Evolutionary conservation across 2,113 vertebrate species (phyloP), one percentile per base, ranked within the genome.

Genomic region (Hydropotes inermis): DNA sequence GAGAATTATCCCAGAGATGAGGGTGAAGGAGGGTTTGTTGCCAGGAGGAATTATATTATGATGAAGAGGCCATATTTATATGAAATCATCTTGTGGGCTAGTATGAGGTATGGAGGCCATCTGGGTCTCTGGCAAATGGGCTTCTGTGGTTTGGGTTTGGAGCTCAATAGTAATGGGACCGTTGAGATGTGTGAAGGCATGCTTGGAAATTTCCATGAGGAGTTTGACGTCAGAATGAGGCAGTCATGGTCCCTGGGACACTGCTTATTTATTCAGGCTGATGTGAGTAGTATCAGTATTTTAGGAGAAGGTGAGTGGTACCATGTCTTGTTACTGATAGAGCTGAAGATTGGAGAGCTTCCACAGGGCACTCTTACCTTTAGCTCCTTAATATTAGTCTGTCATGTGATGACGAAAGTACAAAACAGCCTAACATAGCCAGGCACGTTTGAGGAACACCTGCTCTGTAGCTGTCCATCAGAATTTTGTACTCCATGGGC

Each of bases 231-330:
- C n/a, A 43, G 58, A 57, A 55, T 33, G 28, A 50, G 43, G 36
- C 27, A 82, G n/a, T 25, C 6, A 7, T 1, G 3, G 39, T 50
- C 28, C 5, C 1, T 27, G 64, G 67, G 61, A 39, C 6, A 2
- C 3, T 64, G 11, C 7, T 67, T 10, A 3, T 57, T 57, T 43
- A 4, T 30, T 81, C 11, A 14, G 33, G 27, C 14, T 64, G 39
- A n/a, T 0, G 0, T 6, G 17, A 81, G 5, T 39, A 12, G 1
- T 6, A 6, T 36, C 55, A 17, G n/a, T 47, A 3, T 55, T 50
- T 83, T 15, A 47, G 55, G 33, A 90, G 27, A 81, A 85, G 27
- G 25, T 30, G 45, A 17, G 57, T 67, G 47, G 52, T 12, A 11
- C 21, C 4, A 0, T 50, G 17, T 50, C 61, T 70, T 87, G 15